These are phyloP conservation scores for Tipula vernalis DNA, from an alignment of 2,888 invertebrate genomes.

Conservation along the genomic window DNA sequence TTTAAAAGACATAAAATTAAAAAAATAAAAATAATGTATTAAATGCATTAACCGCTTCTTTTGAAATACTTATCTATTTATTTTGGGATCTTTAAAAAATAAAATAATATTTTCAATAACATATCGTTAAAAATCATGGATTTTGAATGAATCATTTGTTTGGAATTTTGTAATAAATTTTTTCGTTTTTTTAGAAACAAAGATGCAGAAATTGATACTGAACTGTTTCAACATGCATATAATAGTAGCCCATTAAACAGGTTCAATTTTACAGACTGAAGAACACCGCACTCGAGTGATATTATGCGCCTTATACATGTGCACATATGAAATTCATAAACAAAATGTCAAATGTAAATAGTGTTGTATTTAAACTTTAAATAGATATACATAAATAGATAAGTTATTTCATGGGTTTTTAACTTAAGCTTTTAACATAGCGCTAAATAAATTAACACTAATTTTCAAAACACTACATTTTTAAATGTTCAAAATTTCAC, in stretches of 20 bases:
- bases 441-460: not conserved
- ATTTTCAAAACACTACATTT: not conserved
- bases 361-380: not conserved
- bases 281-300: not conserved
- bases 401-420: not conserved
- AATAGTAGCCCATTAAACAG: not conserved
- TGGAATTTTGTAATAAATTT: not conserved
- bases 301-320: not conserved
- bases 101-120: not conserved
- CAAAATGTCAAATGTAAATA: not conserved
- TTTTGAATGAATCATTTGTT: not conserved
- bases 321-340: not conserved
- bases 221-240: not conserved
- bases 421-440: not conserved
- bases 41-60: conserved; percentile 4
- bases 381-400: not conserved
- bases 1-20: not conserved
- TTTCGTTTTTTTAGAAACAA: not conserved
- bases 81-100: not conserved
- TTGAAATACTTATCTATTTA: conserved; percentile 4
- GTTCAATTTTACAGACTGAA: not conserved
- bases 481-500: not conserved
- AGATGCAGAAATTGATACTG: not conserved
- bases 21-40: not conserved
- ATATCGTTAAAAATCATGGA: not conserved